Evolutionary conservation across 1,140 invertebrate genomes (phyloP).

Genomic region (Diorhabda sublineata): DNA sequence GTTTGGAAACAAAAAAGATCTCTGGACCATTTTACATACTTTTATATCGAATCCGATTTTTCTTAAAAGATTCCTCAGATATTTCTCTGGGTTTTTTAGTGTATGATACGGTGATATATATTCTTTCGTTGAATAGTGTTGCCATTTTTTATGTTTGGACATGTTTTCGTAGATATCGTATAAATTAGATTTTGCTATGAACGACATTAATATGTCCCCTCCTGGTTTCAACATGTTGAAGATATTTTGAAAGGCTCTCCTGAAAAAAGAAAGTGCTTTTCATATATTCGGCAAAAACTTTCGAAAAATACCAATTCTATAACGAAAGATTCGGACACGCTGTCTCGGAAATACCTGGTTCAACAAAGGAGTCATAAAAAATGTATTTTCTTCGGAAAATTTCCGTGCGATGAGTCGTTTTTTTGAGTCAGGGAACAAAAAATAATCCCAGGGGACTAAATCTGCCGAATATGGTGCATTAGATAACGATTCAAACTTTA

Average conservation of each 20-base stretch:
- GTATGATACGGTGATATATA: constrained; percentile 65
- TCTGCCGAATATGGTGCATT: too few relatives aligned
- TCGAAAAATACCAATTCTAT: too few relatives aligned
- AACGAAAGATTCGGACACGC: too few relatives aligned
- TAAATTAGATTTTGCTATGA: constrained; percentile 65
- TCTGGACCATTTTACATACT: constrained; percentile 60
- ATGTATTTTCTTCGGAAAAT: too few relatives aligned
- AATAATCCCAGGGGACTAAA: too few relatives aligned
- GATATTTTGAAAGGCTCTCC: constrained; percentile 62
- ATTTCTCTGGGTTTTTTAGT: constrained; percentile 57
- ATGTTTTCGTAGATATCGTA: constrained; percentile 66
- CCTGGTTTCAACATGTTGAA: constrained; percentile 58
- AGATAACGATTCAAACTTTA: too few relatives aligned
- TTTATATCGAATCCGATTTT: constrained; percentile 63
- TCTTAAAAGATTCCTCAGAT: constrained; percentile 58
- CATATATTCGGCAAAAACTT: too few relatives aligned
- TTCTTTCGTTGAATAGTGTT: constrained; percentile 60
- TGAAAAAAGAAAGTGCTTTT: constrained; percentile 41
- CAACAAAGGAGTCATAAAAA: too few relatives aligned
- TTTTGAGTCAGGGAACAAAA: too few relatives aligned
- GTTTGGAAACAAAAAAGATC: constrained; percentile 61
- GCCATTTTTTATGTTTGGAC: constrained; percentile 57
- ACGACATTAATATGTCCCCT: constrained; percentile 66
- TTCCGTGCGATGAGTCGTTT: too few relatives aligned
- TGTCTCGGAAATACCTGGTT: too few relatives aligned